Evolutionary conservation across 2,888 invertebrate species (phyloP).

Genomic region (Unio pictorum): DNA sequence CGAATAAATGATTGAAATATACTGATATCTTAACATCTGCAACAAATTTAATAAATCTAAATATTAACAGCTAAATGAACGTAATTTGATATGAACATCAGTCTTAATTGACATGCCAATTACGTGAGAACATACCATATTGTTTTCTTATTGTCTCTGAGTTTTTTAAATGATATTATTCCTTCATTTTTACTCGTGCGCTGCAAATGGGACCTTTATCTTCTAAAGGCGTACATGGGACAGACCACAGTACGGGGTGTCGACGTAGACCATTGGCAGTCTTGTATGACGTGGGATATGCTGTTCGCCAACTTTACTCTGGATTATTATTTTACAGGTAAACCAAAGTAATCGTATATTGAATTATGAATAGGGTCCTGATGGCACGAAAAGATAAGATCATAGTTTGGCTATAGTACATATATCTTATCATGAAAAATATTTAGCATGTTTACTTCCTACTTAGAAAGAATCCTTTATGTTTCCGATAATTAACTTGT

Average conservation of each 20-base stretch:
- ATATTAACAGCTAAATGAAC: background rate
- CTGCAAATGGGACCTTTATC: background rate
- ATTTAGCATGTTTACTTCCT: no score
- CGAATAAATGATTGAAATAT: no score
- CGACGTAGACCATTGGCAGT: slow-evolving; percentile 36
- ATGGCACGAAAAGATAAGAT: background rate
- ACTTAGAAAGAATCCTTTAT: no score
- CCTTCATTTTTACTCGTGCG: background rate
- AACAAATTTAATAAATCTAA: background rate
- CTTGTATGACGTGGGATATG: slow-evolving; percentile 38
- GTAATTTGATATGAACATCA: background rate
- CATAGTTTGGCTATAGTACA: background rate
- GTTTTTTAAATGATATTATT: background rate
- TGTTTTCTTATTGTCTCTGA: background rate
- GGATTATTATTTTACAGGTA: slow-evolving; percentile 49
- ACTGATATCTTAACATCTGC: background rate
- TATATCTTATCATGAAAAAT: no score
- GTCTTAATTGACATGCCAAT: background rate
- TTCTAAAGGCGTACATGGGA: slow-evolving; percentile 30
- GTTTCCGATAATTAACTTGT: no score
- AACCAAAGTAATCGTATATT: background rate
- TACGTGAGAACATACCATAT: background rate
- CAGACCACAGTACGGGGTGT: slow-evolving; percentile 27
- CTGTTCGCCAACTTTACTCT: slow-evolving; percentile 34
- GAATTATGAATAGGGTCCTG: background rate